Evolutionary conservation across 2,797 vertebrate genomes (phyloP).

Genomic region (Amniataba percoides): DNA sequence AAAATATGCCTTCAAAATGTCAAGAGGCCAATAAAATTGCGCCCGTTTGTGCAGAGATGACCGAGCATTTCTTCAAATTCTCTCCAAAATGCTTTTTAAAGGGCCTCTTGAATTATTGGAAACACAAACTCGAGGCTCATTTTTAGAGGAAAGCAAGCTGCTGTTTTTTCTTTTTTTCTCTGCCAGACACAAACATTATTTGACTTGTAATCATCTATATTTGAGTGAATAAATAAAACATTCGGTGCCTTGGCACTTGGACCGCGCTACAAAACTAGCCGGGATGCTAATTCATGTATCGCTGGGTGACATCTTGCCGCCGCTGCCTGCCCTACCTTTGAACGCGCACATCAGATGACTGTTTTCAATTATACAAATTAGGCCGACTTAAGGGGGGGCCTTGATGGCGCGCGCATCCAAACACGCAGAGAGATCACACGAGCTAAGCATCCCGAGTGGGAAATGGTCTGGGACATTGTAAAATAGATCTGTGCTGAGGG

Average conservation of each 20-base stretch:
- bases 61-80: conserved; percentile 14
- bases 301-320: conserved; percentile 35
- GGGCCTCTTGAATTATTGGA: neutral
- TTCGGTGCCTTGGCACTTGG: neutral
- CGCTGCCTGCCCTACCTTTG: conserved; percentile 51
- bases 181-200: conserved; percentile 44
- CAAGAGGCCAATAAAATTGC: conserved; percentile 31
- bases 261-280: conserved; percentile 25
- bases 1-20: conserved; percentile 28
- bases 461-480: conserved; percentile 75
- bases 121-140: neutral
- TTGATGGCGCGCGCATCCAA: conserved; percentile 56
- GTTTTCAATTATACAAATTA: conserved; percentile 79
- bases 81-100: conserved; percentile 23
- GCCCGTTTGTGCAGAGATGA: conserved; percentile 2
- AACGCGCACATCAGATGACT: conserved; percentile 69
- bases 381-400: conserved; percentile 53
- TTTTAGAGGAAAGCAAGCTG: neutral
- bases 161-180: neutral
- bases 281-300: conserved; percentile 57
- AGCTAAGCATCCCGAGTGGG: conserved; percentile 57
- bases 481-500: conserved; percentile 74
- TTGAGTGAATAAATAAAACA: conserved; percentile 50
- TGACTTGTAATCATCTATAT: conserved; percentile 46
- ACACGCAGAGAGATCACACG: conserved; percentile 60